phyloP scores from a whole-genome alignment of 2,113 vertebrate genomes.

The Hypanus sabinus region DNA sequence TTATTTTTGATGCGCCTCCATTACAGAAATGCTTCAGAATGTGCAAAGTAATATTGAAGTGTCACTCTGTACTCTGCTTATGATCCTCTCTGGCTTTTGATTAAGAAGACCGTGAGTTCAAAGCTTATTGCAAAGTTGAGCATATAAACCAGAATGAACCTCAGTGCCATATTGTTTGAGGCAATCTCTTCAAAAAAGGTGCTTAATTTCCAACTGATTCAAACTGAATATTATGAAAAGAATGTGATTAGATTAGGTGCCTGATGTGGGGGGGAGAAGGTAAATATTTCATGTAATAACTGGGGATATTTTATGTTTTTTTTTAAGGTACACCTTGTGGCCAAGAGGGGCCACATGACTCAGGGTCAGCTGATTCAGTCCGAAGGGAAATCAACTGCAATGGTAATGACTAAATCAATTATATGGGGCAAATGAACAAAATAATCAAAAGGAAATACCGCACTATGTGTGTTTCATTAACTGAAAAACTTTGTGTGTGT shows the following conservation, averaged over 20 bases:
- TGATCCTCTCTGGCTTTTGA: not conserved
- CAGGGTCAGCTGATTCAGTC: not conserved
- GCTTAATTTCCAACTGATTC: not conserved
- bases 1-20: not conserved
- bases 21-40: not conserved
- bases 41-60: not conserved
- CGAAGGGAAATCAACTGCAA: not conserved
- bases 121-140: not conserved
- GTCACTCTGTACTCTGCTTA: not conserved
- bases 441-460: not conserved
- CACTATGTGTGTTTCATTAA: not conserved
- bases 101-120: not conserved
- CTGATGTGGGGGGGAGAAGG: not conserved
- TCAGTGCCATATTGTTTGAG: not conserved
- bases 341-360: not conserved
- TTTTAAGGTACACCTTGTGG: not conserved
- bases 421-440: not conserved
- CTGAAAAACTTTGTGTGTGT: no score
- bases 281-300: not conserved
- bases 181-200: not conserved
- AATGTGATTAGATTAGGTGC: not conserved
- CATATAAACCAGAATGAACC: not conserved
- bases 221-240: not conserved
- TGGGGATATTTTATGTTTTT: not conserved
- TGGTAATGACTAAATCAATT: not conserved